phyloP scores from a whole-genome alignment of 2,888 invertebrate genomes.

The Lepidochrysops patricia region DNA sequence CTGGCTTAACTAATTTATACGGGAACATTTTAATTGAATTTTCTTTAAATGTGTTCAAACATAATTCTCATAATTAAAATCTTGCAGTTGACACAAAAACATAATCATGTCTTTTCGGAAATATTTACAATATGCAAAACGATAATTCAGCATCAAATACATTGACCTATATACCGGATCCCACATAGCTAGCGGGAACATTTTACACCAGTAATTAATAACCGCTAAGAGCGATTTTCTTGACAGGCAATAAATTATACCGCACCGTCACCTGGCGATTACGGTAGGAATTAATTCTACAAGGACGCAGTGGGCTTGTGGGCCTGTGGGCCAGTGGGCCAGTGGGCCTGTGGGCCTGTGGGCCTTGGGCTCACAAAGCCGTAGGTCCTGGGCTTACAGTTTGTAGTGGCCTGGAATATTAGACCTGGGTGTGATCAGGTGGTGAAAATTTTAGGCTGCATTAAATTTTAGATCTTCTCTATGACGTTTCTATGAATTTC shows the following conservation, averaged over 20 bases:
- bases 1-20: conserved; percentile 50
- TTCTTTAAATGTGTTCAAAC: too few species aligned
- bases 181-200: neutral
- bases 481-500: too few species aligned
- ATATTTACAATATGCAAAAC: too few species aligned
- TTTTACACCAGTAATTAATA: neutral
- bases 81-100: too few species aligned
- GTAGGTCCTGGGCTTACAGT: too few species aligned
- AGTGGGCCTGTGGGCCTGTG: neutral
- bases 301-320: conserved; percentile 21
- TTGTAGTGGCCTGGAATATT: too few species aligned
- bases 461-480: too few species aligned
- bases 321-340: conserved; percentile 16
- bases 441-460: too few species aligned
- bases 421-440: too few species aligned
- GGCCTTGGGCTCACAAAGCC: too few species aligned
- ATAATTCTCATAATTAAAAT: too few species aligned
- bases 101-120: too few species aligned
- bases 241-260: conserved; percentile 42
- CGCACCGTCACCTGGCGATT: conserved; percentile 28
- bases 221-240: conserved; percentile 26
- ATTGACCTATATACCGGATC: neutral
- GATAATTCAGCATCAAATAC: neutral
- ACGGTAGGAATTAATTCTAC: conserved; percentile 38
- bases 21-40: neutral